Evolutionary conservation across 2,888 invertebrate genomes (phyloP).

Genomic region (Pollenia amentaria): DNA sequence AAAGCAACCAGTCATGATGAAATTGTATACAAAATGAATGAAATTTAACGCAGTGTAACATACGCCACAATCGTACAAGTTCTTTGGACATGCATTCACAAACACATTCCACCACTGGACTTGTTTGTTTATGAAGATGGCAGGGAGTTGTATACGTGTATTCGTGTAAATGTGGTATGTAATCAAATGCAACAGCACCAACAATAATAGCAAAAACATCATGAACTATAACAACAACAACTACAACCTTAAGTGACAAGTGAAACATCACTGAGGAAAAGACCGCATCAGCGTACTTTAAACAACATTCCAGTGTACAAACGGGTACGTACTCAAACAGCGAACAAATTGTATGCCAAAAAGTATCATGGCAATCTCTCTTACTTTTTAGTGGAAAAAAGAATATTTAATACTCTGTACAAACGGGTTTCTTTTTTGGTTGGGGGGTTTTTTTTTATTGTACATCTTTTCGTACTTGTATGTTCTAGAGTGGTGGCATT

Average conservation of each 20-base stretch:
- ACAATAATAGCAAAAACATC: constrained; percentile 21
- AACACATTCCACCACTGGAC: background rate
- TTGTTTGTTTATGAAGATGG: constrained; percentile 50
- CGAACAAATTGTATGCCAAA: constrained; percentile 55
- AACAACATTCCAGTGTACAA: constrained; percentile 17
- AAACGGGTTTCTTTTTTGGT: constrained; percentile 18
- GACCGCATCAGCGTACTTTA: constrained; percentile 53
- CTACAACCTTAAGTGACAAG: constrained; percentile 47
- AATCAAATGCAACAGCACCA: constrained; percentile 48
- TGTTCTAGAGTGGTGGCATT: constrained; percentile 12
- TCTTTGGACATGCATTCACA: background rate
- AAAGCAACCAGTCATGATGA: constrained; percentile 5
- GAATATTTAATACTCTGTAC: constrained; percentile 24
- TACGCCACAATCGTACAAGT: constrained; percentile 4
- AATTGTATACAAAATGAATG: constrained; percentile 43
- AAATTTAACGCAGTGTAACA: constrained; percentile 48
- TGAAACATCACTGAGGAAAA: constrained; percentile 47
- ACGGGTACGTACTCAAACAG: constrained; percentile 6
- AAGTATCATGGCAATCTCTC: constrained; percentile 27
- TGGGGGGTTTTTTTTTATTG: background rate
- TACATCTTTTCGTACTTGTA: background rate
- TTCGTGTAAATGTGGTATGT: constrained; percentile 22
- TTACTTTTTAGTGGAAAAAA: constrained; percentile 6
- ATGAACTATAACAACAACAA: constrained; percentile 5
- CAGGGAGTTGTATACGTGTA: constrained; percentile 10